Evolutionary conservation across 2,888 invertebrate species (phyloP), one percentile per base, ranked within the genome.

Genomic region (Leptopilina myrica): DNA sequence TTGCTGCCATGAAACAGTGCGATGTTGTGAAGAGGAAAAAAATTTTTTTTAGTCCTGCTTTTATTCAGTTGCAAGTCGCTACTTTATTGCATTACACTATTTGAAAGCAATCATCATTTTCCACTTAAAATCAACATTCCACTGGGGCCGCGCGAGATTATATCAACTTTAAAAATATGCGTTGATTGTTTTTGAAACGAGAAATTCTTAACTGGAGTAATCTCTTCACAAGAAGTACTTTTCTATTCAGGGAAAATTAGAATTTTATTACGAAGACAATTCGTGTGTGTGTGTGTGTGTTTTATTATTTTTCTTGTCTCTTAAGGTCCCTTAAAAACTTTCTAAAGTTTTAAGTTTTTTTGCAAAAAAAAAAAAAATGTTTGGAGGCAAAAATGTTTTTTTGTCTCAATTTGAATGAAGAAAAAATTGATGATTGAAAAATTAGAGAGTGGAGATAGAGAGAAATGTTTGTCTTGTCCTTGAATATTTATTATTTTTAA

Each of bases 21-120:
- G 81, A 79, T 79, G 81, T 76, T 66, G 65, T 76, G 79, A 69
- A 43, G 46, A 77, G 76, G 65, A 43, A 73, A 73, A 73, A 84
- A 84, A 49, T 12, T 79, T 79, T 69, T 67, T 81, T 79, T 77
- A 77, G 81, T 79, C 53, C 33, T 33, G 53, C 43, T 56, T 26
- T 59, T 49, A 73, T 73, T 73, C 33, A 73, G 73, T 33, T 73
- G 56, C 73, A 56, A 33, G 77, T 81, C 79, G 75, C 64, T 67
- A 56, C 26, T 79, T 49, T 67, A 64, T 78, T 78, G 76, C 66
- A 69, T 78, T 78, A 77, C 79, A 76, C 76, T 81, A 73, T 76
- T 40, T 64, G 73, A 76, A 76, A 76, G 77, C 33, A 64, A 67
- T 76, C 26, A 56, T 73, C 33, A 73, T 73, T 73, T 73, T 59